Evolutionary conservation across 2,797 vertebrate species (phyloP).

Genomic region (Dendrocincla tyrannina): DNA sequence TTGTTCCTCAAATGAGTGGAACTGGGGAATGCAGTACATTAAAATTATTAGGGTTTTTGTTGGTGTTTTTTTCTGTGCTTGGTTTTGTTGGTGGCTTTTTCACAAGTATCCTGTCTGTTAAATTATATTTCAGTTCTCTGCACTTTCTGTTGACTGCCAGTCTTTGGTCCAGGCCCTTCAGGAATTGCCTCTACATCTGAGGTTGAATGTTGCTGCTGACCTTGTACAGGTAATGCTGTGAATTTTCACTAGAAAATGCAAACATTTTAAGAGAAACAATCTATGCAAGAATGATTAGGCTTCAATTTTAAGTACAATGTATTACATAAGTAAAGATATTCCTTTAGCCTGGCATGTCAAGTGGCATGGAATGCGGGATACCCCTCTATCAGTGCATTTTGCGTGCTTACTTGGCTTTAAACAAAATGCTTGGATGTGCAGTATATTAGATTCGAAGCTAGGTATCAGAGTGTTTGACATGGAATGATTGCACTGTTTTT

Average conservation of each 20-base stretch:
- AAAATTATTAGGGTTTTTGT: neutral
- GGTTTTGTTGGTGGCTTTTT: neutral
- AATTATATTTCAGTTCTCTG: conserved; percentile 77
- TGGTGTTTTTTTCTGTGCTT: neutral
- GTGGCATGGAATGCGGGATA: neutral
- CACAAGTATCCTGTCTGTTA: neutral
- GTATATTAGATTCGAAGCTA: neutral
- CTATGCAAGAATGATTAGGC: neutral
- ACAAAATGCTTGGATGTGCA: neutral
- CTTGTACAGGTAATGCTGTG: conserved; percentile 83
- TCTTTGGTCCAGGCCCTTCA: conserved; percentile 84
- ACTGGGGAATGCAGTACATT: neutral
- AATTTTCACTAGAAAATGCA: neutral
- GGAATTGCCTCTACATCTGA: conserved; percentile 85
- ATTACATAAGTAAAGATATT: neutral
- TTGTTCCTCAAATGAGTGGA: neutral
- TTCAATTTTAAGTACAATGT: neutral
- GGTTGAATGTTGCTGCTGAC: conserved; percentile 86
- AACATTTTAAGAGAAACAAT: neutral
- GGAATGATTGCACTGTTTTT: neutral
- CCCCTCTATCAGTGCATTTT: neutral
- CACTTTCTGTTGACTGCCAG: conserved; percentile 83
- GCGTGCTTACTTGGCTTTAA: neutral
- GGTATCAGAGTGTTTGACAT: neutral
- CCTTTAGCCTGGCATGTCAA: neutral